Evolutionary conservation across 1,140 invertebrate species (phyloP).

Genomic region (Procambarus virginalis): DNA sequence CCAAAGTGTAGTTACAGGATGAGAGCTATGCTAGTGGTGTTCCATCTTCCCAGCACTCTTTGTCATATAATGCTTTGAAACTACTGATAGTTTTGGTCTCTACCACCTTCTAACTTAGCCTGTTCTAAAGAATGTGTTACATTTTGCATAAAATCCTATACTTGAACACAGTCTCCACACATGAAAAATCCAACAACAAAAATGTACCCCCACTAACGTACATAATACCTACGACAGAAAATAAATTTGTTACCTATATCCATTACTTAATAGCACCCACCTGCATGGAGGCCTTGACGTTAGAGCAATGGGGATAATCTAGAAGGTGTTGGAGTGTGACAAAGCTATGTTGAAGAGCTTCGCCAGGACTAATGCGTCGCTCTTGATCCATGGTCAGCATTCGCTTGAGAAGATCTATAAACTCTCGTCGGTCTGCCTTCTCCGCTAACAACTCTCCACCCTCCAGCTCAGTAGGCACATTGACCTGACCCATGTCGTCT

Average conservation of each 20-base stretch:
- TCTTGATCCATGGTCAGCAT: constrained; percentile 99
- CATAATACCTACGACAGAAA: no score
- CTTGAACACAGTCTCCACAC: no score
- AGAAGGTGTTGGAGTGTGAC: constrained; percentile 93
- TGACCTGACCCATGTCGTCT: constrained; percentile 98
- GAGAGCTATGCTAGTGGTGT: no score
- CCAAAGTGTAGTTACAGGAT: no score
- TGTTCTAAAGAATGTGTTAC: no score
- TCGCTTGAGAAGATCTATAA: constrained; percentile 96
- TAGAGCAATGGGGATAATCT: constrained; percentile 97
- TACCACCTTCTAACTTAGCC: no score
- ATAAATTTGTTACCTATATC: not conserved
- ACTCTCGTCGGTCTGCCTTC: constrained; percentile 95
- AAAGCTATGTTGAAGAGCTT: constrained; percentile 96
- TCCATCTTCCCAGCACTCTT: no score
- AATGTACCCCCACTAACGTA: no score
- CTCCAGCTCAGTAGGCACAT: constrained; percentile 96
- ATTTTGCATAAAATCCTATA: no score
- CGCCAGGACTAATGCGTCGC: constrained; percentile 93
- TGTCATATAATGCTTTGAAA: no score
- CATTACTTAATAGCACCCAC: not conserved
- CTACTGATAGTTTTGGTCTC: no score
- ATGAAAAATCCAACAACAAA: no score
- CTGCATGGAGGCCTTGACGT: constrained; percentile 94
- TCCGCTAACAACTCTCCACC: constrained; percentile 95